These are phyloP conservation scores for Keiferia lycopersicella DNA, from an alignment of 2,888 invertebrate species.

Conservation along the genomic window DNA sequence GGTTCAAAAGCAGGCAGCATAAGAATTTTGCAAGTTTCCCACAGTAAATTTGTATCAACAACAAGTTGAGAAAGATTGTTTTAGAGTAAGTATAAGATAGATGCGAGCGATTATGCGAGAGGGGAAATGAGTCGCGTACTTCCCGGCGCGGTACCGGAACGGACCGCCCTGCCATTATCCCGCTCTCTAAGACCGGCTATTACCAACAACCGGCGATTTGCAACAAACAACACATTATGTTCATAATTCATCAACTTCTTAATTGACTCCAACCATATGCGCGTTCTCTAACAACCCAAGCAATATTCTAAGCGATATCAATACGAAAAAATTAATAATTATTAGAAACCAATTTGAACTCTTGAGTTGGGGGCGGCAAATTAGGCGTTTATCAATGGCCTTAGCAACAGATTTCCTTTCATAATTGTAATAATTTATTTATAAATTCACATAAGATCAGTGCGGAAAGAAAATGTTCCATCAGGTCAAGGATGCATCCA, in stretches of 20 bases:
- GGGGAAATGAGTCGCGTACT: conserved; percentile 29
- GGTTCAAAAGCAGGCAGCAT: too few relatives aligned
- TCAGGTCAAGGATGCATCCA: conserved; percentile 17
- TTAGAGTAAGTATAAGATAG: conserved; percentile 11
- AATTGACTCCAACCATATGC: conserved; percentile 1
- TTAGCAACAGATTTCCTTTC: not conserved
- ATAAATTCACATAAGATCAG: not conserved
- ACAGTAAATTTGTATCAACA: too few relatives aligned
- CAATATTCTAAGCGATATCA: not conserved
- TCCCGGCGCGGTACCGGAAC: conserved; percentile 45
- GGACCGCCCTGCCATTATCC: conserved; percentile 40
- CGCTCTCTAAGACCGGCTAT: conserved; percentile 56
- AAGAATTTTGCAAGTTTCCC: too few relatives aligned
- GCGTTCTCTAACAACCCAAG: too few relatives aligned
- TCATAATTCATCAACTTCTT: not conserved
- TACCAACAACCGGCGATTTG: conserved; percentile 48
- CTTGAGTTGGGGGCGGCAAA: not conserved
- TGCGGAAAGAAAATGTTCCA: not conserved
- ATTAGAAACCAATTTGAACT: conserved; percentile 9
- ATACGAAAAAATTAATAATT: not conserved
- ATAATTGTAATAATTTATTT: not conserved
- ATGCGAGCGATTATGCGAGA: conserved; percentile 18
- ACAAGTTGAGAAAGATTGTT: too few relatives aligned
- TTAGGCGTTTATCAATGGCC: conserved; percentile 4
- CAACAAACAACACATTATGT: conserved; percentile 25